Percentiles rank a stretch among this genome's conserved stretches.
Conservation (phyloP, 1,140 invertebrate species). For the Cotesia vestalis region DNA sequence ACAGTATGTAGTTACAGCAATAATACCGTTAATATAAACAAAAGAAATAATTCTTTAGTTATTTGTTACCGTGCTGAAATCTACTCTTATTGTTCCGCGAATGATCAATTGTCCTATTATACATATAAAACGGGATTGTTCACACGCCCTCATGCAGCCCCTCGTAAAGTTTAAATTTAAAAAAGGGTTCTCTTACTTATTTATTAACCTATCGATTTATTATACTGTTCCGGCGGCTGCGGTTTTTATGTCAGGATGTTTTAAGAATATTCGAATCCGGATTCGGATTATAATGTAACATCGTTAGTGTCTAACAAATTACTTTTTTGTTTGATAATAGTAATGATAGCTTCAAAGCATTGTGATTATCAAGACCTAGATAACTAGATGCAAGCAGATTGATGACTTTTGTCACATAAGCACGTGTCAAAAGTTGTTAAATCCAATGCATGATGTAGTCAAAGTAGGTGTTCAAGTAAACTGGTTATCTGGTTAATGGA, state of each 20-base stretch:
- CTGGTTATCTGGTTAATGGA: conserved; percentile 57
- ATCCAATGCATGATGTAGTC: conserved; percentile 35
- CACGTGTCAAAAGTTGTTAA: not conserved
- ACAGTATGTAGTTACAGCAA: too few relatives aligned
- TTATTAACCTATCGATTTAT: conserved; percentile 57
- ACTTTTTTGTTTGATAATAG: too few relatives aligned
- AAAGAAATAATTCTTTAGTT: too few relatives aligned
- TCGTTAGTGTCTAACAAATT: too few relatives aligned
- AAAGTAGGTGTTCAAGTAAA: conserved; percentile 30
- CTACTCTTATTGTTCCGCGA: too few relatives aligned
- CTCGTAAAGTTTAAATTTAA: conserved; percentile 56
- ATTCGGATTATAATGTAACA: too few relatives aligned
- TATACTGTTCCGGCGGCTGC: not conserved
- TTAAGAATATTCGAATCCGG: too few relatives aligned
- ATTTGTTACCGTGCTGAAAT: too few relatives aligned
- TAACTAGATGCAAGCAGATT: not conserved
- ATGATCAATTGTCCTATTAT: too few relatives aligned
- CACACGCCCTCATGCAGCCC: conserved; percentile 34
- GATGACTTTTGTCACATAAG: not conserved
- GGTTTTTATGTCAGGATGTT: too few relatives aligned
- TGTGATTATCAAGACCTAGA: not conserved
- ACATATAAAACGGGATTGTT: not conserved
- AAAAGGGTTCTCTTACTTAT: conserved; percentile 61
- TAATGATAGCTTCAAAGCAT: too few relatives aligned
- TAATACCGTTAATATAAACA: too few relatives aligned